These are phyloP conservation scores for Agapornis roseicollis DNA, from an alignment of 2,113 vertebrate genomes.

Conservation along the genomic window DNA sequence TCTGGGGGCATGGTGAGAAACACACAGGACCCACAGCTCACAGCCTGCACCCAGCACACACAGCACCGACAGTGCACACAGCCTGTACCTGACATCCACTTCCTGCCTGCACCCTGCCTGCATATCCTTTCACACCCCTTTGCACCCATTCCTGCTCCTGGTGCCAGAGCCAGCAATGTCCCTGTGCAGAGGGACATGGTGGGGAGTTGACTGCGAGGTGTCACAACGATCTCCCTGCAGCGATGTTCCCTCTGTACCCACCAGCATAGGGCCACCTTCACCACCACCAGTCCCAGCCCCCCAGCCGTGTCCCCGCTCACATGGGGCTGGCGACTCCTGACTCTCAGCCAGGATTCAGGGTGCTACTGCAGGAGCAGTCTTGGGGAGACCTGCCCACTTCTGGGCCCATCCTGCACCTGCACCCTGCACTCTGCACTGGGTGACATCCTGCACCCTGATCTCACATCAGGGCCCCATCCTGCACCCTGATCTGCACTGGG, in stretches of 20 bases:
- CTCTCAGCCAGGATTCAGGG: too few relatives aligned
- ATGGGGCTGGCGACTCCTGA: too few relatives aligned
- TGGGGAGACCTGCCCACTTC: too few relatives aligned
- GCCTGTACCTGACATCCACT: background rate
- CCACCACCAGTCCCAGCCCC: too few relatives aligned
- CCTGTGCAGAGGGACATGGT: rapidly evolving
- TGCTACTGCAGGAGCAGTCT: too few relatives aligned
- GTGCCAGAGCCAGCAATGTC: background rate
- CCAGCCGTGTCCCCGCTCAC: too few relatives aligned
- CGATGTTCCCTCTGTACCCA: background rate
- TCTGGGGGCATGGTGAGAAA: too few relatives aligned
- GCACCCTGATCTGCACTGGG: background rate
- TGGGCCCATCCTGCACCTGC: background rate
- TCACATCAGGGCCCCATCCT: rapidly evolving
- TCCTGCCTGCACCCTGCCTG: background rate
- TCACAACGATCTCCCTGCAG: background rate
- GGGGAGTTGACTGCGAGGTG: background rate
- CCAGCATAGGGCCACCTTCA: too few relatives aligned
- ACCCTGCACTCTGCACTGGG: too few relatives aligned
- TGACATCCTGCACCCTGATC: background rate
- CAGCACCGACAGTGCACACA: background rate
- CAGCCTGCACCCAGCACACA: too few relatives aligned
- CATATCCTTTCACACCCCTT: background rate
- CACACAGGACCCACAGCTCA: too few relatives aligned
- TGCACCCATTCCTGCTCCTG: background rate